These are phyloP conservation scores for Apus apus DNA, from an alignment of 2,113 vertebrate genomes.

Conservation along the genomic window DNA sequence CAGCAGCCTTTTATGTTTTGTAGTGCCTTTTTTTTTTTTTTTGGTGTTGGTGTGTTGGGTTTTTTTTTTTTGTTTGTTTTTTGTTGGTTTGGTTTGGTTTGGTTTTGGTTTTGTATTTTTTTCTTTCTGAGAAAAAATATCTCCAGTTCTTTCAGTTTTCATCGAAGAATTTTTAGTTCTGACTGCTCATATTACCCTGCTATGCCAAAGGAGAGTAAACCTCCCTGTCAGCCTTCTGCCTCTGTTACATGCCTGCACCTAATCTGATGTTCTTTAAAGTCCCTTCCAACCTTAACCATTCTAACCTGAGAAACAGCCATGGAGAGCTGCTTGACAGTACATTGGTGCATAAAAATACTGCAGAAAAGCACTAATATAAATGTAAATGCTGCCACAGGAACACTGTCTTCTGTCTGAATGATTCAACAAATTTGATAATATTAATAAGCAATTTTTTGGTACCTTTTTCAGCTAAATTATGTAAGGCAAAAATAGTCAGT, in stretches of 20 bases:
- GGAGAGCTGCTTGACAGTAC: neutral
- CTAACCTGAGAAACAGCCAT: neutral
- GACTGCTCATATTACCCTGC: neutral
- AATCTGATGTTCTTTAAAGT: no score
- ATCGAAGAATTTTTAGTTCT: neutral
- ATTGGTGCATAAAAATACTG: neutral
- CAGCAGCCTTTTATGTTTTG: neutral
- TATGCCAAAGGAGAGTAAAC: neutral
- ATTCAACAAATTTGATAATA: neutral
- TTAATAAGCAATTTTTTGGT: neutral
- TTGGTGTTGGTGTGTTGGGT: neutral
- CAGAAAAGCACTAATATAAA: neutral
- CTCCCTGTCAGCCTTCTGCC: neutral
- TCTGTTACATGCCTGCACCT: fast-evolving
- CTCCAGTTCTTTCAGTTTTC: neutral
- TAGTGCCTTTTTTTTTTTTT: neutral
- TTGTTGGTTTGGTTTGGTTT: neutral
- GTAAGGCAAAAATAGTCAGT: neutral
- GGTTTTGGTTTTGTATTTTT: no score
- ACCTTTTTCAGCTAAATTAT: neutral
- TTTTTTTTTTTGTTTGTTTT: neutral
- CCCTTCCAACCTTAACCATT: no score
- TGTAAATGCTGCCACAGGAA: neutral
- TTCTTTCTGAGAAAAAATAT: neutral
- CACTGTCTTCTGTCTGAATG: neutral